Evolutionary conservation across 2,113 vertebrate genomes (phyloP).

Genomic region (Cheilinus undulatus): DNA sequence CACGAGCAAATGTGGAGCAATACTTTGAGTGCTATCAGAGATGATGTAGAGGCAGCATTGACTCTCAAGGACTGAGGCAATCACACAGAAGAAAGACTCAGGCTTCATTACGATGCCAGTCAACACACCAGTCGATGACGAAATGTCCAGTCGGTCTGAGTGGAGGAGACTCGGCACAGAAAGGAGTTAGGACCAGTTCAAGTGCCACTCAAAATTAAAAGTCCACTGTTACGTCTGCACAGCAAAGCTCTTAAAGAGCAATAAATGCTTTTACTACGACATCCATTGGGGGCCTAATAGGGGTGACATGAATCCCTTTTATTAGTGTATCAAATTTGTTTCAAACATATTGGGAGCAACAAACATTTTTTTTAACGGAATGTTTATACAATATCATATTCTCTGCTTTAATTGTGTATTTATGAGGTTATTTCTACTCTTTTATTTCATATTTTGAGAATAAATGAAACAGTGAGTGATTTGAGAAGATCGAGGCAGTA

Average conservation of each 20-base stretch:
- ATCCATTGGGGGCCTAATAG: neutral
- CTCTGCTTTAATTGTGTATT: too few species aligned
- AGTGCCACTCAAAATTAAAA: constrained; percentile 7
- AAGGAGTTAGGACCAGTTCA: constrained; percentile 23
- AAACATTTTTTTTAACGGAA: too few species aligned
- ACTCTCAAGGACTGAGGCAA: constrained; percentile 51
- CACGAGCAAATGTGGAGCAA: neutral
- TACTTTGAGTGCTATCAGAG: constrained; percentile 14
- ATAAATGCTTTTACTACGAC: neutral
- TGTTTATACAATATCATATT: too few species aligned
- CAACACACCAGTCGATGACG: constrained; percentile 27
- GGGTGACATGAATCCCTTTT: too few species aligned
- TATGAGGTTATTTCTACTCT: too few species aligned
- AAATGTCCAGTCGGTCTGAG: constrained; percentile 54
- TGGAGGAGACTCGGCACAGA: constrained; percentile 14
- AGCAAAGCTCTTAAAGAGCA: neutral
- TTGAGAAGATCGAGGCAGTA: too few species aligned
- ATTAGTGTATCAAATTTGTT: neutral
- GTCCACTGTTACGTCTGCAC: constrained; percentile 6
- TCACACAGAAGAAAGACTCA: constrained; percentile 33
- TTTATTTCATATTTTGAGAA: too few species aligned
- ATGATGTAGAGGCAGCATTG: constrained; percentile 33
- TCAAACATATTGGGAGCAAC: too few species aligned
- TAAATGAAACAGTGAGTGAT: too few species aligned
- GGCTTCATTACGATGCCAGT: constrained; percentile 64